phyloP scores from a whole-genome alignment of 2,113 vertebrate genomes.

The Sula dactylatra region DNA sequence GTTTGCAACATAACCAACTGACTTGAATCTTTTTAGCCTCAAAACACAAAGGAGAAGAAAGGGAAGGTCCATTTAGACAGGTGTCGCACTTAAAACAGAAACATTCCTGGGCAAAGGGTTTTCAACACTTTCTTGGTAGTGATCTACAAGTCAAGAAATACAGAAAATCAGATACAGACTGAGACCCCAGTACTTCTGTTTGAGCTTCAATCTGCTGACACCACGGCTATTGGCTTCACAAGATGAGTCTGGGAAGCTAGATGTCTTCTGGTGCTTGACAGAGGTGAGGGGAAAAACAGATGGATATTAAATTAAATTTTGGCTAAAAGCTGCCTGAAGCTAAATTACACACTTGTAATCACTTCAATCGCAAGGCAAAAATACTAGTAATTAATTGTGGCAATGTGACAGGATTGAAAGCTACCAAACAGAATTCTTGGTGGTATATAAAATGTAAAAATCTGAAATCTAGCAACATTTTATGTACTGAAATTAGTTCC shows the following conservation, averaged over 20 bases:
- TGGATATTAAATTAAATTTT: conserved; percentile 37
- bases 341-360: conserved; percentile 18
- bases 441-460: conserved; percentile 6
- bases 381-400: conserved; percentile 27
- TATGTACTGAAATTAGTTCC: neutral
- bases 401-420: conserved; percentile 14
- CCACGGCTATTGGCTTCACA: neutral
- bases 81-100: neutral
- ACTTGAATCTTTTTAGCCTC: neutral
- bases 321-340: conserved; percentile 21
- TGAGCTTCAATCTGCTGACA: neutral
- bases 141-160: neutral
- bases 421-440: neutral
- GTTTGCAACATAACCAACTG: neutral
- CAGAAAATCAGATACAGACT: neutral
- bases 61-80: neutral
- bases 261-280: neutral
- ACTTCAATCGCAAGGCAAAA: conserved; percentile 20
- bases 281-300: neutral
- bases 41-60: neutral
- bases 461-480: neutral
- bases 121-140: neutral
- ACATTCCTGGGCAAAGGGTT: neutral
- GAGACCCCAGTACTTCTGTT: neutral
- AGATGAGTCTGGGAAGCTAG: neutral